Evolutionary conservation across 1,140 invertebrate genomes (phyloP), one percentile per base, ranked within the genome.

Genomic region (Agrypnia vestita): DNA sequence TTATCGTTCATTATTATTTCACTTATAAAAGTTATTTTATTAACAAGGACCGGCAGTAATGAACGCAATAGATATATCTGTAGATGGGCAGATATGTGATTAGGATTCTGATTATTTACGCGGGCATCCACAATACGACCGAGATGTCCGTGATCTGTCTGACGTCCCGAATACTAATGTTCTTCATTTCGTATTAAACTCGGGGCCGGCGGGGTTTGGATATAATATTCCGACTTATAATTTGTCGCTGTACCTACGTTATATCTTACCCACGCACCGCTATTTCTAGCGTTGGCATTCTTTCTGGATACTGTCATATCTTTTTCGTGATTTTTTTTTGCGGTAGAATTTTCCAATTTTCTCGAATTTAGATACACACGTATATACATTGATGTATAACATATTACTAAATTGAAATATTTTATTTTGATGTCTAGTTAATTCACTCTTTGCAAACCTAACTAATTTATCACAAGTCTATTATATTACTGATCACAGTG

Each of bases 91-190:
- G 25, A 6, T 35, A 35, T 35, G 25, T 35, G 25, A 35, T 35
- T 1, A 35, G 25, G 25, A 35, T 3, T 35, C 25, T 35, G 6
- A 35, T 3, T 35, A 35, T 35, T 9, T 51, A 51, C n/a, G 49
- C 11, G 11, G 35, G 61, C 61, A 17, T 64, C 10, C 61, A 62
- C 25, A 62, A n/a, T 6, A 21, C 59, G 6, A 11, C 4, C 8
- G 9, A 25, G 61, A 64, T 43, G 61, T 64, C 61, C 35, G 10
- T 64, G 61, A 64, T 64, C 61, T 64, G 61, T 43, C 61, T 35
- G 35, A 19, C 4, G 10, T 13, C 61, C 61, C 13, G 61, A 21
- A 64, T 64, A 64, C 61, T 43, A 64, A 64, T 43, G 61, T 59
- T 17, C 55, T 19, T 13, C 10, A 25, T 25, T 43, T 64, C 12